A percentile compares a stretch with the other conserved stretches of the same genome.
These are phyloP conservation scores for Sturnus vulgaris DNA, from an alignment of 2,113 vertebrate species.

Conservation along the genomic window DNA sequence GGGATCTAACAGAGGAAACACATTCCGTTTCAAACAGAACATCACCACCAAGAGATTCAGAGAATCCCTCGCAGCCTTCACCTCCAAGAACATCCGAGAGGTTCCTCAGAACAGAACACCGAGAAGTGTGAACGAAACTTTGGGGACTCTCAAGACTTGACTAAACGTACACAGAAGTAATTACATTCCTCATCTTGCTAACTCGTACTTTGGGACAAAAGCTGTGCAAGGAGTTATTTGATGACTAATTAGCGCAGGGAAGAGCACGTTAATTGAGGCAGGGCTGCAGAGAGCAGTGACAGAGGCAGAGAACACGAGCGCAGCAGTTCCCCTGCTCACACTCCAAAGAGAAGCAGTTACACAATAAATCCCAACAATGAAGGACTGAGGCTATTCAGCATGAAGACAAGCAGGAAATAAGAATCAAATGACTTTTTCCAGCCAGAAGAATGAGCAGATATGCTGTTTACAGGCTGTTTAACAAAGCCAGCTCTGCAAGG, in stretches of 20 bases:
- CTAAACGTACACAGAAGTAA: conserved; percentile 27
- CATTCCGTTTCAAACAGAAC: neutral
- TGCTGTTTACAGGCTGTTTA: neutral
- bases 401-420: conserved; percentile 46
- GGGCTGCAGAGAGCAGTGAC: neutral
- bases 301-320: neutral
- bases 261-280: conserved; percentile 14
- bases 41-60: neutral
- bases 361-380: conserved; percentile 28
- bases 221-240: neutral
- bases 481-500: neutral
- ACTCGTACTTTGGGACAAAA: conserved; percentile 49
- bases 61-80: neutral
- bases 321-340: neutral
- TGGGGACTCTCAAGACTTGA: neutral
- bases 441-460: neutral
- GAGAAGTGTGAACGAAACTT: neutral
- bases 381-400: conserved; percentile 4
- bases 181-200: conserved; percentile 30
- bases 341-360: neutral
- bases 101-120: neutral
- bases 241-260: conserved; percentile 40
- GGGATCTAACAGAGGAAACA: neutral
- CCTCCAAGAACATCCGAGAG: fast-evolving
- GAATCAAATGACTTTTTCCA: conserved; percentile 29